Base-by-base conservation (phyloP, 2,113 vertebrate genomes). In the Phaetusa simplex region DNA sequence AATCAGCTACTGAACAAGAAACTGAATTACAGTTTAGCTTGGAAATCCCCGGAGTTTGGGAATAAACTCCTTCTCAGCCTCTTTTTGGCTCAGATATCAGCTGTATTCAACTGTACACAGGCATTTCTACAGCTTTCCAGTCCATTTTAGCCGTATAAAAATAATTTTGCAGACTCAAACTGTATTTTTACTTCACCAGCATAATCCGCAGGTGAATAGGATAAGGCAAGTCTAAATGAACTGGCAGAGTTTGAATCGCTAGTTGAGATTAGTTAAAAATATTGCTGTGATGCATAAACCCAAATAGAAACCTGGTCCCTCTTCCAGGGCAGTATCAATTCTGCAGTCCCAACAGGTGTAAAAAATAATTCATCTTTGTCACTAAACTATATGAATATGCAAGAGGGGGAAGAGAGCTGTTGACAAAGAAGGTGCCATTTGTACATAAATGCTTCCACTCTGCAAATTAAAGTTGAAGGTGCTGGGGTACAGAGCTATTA, bases 351-450 rank as follows among this genome's bases (percentile, higher is more conserved):
- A 95, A 97, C 96, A 97, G 97, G 95, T 97, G 97, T 94, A 83
- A 88, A 95, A 94, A 96, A 95, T 96, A 96, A 97, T 93, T 96
- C 8, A 96, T 96, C 94, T 90, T 94, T 90, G 94, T 90, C 95
- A 95, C 64, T 71, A 80, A 97, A 93, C 66, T 70, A 27, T 7
- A 91, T 0, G 2, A 87, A 94, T 70, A 89, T 27, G 43, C 55
- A 76, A 43, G 22, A 89, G n/a, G 23, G 43, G 83, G n/a, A 56
- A 49, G 38, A 82, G 62, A 62, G 22, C 29, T 82, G 55, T 16
- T 6, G 4, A 50, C 61, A 85, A 32, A 66, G 56, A 86, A 76
- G 29, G 4, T 14, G 53, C 2, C 21, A 53, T 89, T 64, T 84
- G 24, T 74, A 65, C 23, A 29, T n/a, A 88, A 95, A 81, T 10